These are phyloP conservation scores for Cranoglanis bouderius DNA, from an alignment of 2,113 vertebrate genomes.

Conservation along the genomic window DNA sequence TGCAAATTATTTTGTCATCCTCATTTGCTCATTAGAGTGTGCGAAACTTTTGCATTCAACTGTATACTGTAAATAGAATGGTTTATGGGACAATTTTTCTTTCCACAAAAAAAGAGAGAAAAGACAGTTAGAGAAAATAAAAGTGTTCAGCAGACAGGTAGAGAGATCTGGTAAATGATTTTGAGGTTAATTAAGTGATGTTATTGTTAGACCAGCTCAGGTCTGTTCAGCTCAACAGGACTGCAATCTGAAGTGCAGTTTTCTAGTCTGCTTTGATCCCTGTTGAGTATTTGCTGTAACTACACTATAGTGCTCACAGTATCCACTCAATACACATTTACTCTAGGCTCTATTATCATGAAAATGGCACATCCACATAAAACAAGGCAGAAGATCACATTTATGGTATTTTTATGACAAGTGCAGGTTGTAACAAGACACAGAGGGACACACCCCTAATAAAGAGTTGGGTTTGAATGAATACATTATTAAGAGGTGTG, in stretches of 20 bases:
- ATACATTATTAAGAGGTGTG: neutral
- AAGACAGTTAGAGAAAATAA: too few species aligned
- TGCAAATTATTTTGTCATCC: too few species aligned
- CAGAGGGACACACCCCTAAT: too few species aligned
- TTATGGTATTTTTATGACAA: too few species aligned
- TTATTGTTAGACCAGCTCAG: neutral
- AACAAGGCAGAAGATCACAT: too few species aligned
- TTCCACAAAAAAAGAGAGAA: too few species aligned
- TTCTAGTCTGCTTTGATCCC: neutral
- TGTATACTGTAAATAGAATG: neutral
- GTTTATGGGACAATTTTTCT: neutral
- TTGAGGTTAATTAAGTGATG: neutral
- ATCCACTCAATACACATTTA: neutral
- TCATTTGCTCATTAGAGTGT: neutral
- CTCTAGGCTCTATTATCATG: neutral
- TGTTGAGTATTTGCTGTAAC: neutral
- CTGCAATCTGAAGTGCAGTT: neutral
- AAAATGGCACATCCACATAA: too few species aligned
- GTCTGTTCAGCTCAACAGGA: neutral
- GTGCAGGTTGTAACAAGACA: too few species aligned
- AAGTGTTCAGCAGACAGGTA: neutral
- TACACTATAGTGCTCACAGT: too few species aligned
- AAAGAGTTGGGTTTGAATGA: neutral
- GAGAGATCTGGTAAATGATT: neutral
- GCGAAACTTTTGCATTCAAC: too few species aligned